Base-by-base conservation (phyloP, 2,113 vertebrate genomes). In the Dendropsophus ebraccatus region DNA sequence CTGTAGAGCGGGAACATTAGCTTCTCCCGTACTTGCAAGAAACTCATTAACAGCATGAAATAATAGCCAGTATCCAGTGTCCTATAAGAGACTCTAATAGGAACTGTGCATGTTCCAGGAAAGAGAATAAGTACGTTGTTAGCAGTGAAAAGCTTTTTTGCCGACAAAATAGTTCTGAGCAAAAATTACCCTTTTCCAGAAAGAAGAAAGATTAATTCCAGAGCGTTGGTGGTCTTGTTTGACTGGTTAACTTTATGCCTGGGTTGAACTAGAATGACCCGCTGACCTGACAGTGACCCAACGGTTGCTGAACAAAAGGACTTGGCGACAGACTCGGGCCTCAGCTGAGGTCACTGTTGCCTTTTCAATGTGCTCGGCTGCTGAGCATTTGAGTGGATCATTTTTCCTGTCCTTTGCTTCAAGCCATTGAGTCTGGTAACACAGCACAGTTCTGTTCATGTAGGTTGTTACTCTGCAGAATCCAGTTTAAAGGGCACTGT, bases 231-330 rank as follows among this genome's bases (percentile, higher is more conserved):
- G 90, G 85, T 91, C 90, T 88, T 91, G 58, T 87, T 91, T 89
- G 87, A 84, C 89, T 87, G 65, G 87, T 81, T 91, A 84, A 87
- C 25, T 92, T 92, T 91, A 89, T 93, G 90, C 91, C 90, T 87
- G 88, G 35, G 69, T 58, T 83, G 82, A 83, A 74, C 82, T 83
- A 37, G 25, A 83, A 14, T 54, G 50, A 83, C 69, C 50, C 87
- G 76, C 87, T 94, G 93, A 93, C 92, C 91, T 90, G n/a, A 10
- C 84, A 83, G 83, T 91, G 92, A 95, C 92, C 92, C 89, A 88
- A 88, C 81, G 77, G 90, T 87, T 87, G 83, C 87, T 91, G 91
- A 93, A 93, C 91, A 94, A 90, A n/a, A 89, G 89, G 87, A 90
- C 92, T 91, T 80, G 45, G 84, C 89, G 83, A 81, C 89, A 89